A percentile compares a stretch with the other conserved stretches of the same genome.
phyloP scores from a whole-genome alignment of 1,140 invertebrate genomes.

The Halesus radiatus region DNA sequence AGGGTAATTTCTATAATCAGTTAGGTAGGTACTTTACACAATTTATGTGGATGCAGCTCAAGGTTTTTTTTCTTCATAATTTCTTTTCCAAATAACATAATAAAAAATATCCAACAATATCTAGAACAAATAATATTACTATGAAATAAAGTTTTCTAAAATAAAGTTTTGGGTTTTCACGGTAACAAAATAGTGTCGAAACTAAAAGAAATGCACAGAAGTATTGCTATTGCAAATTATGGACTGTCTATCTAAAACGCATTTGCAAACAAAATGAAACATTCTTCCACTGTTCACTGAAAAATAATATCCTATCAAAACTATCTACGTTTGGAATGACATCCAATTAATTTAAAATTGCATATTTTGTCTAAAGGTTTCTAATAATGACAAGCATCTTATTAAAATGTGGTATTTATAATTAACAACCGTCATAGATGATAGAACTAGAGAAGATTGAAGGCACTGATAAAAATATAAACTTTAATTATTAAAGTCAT shows the following conservation, averaged over 20 bases:
- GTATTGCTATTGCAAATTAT: not conserved
- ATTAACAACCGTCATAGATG: not conserved
- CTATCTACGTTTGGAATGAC: slow-evolving; percentile 24
- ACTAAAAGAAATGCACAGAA: not conserved
- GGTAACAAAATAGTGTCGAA: not conserved
- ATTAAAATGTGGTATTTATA: slow-evolving; percentile 17
- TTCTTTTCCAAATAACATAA: too few relatives aligned
- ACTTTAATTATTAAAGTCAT: too few relatives aligned
- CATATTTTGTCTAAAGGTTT: slow-evolving; percentile 1
- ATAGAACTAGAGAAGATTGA: too few relatives aligned
- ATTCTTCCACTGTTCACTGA: not conserved
- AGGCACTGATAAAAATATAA: too few relatives aligned
- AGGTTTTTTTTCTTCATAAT: too few relatives aligned
- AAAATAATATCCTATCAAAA: slow-evolving; percentile 17
- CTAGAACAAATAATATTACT: not conserved
- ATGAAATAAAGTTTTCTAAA: slow-evolving; percentile 16
- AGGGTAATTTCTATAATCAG: too few relatives aligned
- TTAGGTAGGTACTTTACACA: too few relatives aligned
- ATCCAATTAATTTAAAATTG: slow-evolving; percentile 10
- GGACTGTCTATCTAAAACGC: not conserved
- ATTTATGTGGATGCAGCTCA: too few relatives aligned
- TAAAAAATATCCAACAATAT: slow-evolving; percentile 1
- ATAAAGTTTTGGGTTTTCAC: slow-evolving; percentile 7
- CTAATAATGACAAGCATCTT: slow-evolving; percentile 11
- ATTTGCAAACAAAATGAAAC: not conserved